Evolutionary conservation across 1,140 invertebrate species (phyloP).

Genomic region (Drosophila takahashii): DNA sequence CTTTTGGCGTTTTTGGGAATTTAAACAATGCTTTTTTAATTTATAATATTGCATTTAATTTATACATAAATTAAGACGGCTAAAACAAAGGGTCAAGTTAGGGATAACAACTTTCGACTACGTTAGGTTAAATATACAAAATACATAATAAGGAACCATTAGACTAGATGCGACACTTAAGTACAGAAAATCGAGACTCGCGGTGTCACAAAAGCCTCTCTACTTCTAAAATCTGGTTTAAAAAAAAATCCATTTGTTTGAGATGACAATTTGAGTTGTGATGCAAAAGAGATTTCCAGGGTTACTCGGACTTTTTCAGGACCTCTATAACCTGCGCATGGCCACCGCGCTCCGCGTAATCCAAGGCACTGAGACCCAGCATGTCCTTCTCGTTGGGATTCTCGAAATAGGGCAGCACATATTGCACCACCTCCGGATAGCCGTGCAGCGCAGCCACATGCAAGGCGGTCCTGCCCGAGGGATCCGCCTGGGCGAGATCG

Average conservation of each 20-base stretch:
- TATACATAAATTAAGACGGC: not conserved
- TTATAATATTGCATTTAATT: not conserved
- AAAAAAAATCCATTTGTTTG: not conserved
- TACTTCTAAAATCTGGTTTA: not conserved
- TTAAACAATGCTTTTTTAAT: not conserved
- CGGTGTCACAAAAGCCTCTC: not conserved
- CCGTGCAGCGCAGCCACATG: conserved; percentile 87
- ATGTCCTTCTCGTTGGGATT: conserved; percentile 82
- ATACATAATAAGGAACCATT: conserved; percentile 1
- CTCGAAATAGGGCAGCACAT: conserved; percentile 85
- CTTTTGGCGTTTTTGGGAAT: not conserved
- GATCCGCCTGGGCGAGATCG: conserved; percentile 87
- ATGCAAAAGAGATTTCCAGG: conserved; percentile 3
- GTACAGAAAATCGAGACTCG: conserved; percentile 1
- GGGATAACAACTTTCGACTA: no score
- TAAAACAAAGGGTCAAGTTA: not conserved
- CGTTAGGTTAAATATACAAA: not conserved
- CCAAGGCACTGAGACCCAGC: conserved; percentile 85
- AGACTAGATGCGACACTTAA: conserved; percentile 16
- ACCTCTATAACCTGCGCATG: conserved; percentile 64
- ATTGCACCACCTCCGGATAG: conserved; percentile 76
- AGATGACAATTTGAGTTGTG: not conserved
- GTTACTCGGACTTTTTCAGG: conserved; percentile 17
- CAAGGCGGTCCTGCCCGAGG: conserved; percentile 87
- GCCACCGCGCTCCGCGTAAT: conserved; percentile 84